phyloP scores from a whole-genome alignment of 2,797 vertebrate species.

The Cuculus canorus region DNA sequence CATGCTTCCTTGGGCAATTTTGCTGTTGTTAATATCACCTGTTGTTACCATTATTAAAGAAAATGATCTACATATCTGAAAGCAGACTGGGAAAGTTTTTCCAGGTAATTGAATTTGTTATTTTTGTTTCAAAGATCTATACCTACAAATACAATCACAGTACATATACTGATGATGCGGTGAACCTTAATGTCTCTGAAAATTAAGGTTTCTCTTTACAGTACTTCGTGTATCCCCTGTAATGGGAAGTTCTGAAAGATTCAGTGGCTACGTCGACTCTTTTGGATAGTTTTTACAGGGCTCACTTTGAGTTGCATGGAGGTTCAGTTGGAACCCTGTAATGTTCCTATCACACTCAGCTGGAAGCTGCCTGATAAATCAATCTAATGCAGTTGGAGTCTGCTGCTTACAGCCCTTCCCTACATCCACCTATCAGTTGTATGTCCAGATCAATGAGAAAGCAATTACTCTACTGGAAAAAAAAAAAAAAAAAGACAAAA shows the following conservation, averaged over 20 bases:
- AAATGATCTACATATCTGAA: background rate
- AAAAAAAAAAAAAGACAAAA: conserved; percentile 16
- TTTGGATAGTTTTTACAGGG: background rate
- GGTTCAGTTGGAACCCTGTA: conserved; percentile 46
- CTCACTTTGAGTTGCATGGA: background rate
- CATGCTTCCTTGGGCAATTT: background rate
- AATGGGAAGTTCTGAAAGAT: background rate
- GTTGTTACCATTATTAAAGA: background rate
- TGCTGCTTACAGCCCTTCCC: conserved; percentile 26
- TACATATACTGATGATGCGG: fast-evolving
- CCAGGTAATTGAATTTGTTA: background rate
- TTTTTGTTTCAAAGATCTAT: background rate
- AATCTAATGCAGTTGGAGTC: conserved; percentile 31
- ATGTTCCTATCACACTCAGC: conserved; percentile 63
- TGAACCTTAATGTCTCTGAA: background rate
- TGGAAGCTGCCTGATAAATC: conserved; percentile 52
- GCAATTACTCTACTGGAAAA: background rate
- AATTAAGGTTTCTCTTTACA: background rate
- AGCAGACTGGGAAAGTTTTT: background rate
- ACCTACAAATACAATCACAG: background rate
- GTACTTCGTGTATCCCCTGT: background rate
- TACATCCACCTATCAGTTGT: conserved; percentile 2
- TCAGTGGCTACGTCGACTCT: background rate
- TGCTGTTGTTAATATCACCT: background rate
- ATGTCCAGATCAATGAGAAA: conserved; percentile 49